phyloP scores from a whole-genome alignment of 2,797 vertebrate species.

The Alcedo atthis region DNA sequence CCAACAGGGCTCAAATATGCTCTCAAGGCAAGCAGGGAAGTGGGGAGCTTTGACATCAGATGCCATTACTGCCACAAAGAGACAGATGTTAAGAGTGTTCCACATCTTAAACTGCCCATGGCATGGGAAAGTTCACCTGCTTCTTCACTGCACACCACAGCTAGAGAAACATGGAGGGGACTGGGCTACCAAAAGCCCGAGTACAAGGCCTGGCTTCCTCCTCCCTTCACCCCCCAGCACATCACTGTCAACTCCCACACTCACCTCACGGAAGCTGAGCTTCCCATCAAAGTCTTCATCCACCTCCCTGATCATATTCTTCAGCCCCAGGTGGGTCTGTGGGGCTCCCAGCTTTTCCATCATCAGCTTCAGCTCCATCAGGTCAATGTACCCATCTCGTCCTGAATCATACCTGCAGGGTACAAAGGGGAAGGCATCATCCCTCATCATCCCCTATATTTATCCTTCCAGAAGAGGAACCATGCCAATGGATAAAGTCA shows the following conservation, averaged over 20 bases:
- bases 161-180: not conserved
- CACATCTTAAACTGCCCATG: accelerated
- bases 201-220: not conserved
- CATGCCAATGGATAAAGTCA: not conserved
- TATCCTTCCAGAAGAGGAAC: not conserved
- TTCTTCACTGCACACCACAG: not conserved
- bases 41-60: not conserved
- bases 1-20: not conserved
- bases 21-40: not conserved
- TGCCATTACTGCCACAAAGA: accelerated
- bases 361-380: conserved; percentile 86
- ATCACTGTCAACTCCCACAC: not conserved
- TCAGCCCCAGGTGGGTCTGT: conserved; percentile 83
- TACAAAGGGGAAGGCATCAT: not conserved
- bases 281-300: conserved; percentile 84
- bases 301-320: conserved; percentile 85
- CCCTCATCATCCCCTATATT: not conserved
- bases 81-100: not conserved
- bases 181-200: not conserved
- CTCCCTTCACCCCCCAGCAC: not conserved
- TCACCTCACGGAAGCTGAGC: conserved; percentile 82
- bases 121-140: not conserved
- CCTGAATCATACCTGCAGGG: conserved; percentile 77
- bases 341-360: conserved; percentile 86
- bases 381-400: conserved; percentile 80